Conservation (phyloP, 1,140 invertebrate species). For the Tetraneura akinire region DNA sequence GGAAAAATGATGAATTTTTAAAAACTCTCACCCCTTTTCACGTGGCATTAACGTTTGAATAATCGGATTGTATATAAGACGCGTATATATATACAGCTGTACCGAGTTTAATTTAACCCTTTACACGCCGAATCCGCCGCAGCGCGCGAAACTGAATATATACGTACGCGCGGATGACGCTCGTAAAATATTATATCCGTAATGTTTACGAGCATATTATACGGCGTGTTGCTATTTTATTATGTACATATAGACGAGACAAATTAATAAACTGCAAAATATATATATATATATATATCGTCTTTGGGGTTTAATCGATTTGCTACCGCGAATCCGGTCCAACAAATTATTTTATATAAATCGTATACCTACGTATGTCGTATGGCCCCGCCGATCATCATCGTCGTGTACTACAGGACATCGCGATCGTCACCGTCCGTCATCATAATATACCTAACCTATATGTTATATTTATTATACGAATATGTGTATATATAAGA, state of each 20-base stretch:
- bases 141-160: background rate
- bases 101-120: conserved; percentile 16
- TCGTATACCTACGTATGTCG: background rate
- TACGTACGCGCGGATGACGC: too few species aligned
- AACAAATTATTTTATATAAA: too few species aligned
- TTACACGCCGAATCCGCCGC: background rate
- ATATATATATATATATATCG: background rate
- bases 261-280: background rate
- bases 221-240: background rate
- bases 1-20: conserved; percentile 18
- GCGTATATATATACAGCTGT: conserved; percentile 14
- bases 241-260: background rate
- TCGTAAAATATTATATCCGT: background rate
- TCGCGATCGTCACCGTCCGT: too few species aligned
- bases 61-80: conserved; percentile 38
- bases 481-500: too few species aligned
- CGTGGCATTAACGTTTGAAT: conserved; percentile 19
- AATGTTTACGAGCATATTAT: background rate
- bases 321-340: too few species aligned
- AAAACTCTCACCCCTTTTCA: background rate
- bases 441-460: too few species aligned
- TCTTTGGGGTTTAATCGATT: background rate
- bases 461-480: too few species aligned
- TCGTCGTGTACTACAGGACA: background rate
- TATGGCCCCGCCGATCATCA: background rate